Base-by-base conservation (phyloP, 2,797 vertebrate species). In the Halcyon smyrnensis region DNA sequence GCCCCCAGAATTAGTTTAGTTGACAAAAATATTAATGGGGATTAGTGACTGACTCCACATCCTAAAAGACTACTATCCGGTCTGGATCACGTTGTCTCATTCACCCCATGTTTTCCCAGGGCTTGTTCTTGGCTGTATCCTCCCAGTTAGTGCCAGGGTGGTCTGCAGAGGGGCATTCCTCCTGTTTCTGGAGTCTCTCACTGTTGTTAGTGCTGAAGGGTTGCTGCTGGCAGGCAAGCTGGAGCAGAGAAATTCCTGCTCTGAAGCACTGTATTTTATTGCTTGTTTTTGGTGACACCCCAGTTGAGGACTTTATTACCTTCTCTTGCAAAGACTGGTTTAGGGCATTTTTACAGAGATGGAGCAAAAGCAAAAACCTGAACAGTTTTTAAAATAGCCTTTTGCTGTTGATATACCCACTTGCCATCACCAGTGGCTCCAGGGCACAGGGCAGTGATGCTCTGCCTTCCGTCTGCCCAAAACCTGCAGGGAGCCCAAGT, bases 391-490 rank as follows among this genome's bases (percentile, higher is more conserved):
- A n/a, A 56, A 59, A 39, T 3, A 36, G 2, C 16, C 11, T 8
- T 54, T 17, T 64, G 45, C 48, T 84, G 24, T 3, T 43, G 46
- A 36, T 23, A 23, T 0, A 12, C 9, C 21, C 19, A 9, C 48
- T 81, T 71, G 12, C 27, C 25, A 45, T 51, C 50, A 48, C 8
- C 60, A 56, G 53, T 62, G 62, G 16, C 32, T 68, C 15, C 57
- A 32, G 24, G 27, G 20, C n/a, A 12, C 0, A 4, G n/a, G n/a
- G 8, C 32, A 86, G 69, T 0, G 1, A 64, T 56, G 43, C 10
- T 84, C 41, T 90, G 36, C 19, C 48, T 48, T 45, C 39, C 3
- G 3, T 24, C 70, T 64, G 39, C n/a, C 41, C 32, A 4, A 5
- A 69, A 30, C 16, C 76, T 53, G 46, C 15, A 13, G 68, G 32